phyloP scores from a whole-genome alignment of 2,888 invertebrate species.

The Tipula lateralis region DNA sequence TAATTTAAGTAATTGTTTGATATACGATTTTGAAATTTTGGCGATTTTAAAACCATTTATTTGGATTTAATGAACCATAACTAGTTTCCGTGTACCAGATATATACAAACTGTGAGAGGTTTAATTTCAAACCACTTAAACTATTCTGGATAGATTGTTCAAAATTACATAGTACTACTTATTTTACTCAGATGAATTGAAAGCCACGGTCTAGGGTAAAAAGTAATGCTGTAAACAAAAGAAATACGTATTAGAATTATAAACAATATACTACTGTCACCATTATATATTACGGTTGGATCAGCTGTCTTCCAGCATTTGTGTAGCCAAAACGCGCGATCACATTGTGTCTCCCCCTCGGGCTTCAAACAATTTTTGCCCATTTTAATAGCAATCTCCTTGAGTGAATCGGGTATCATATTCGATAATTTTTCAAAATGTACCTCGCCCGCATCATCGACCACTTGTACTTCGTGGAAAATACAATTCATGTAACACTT shows the following conservation, averaged over 20 bases:
- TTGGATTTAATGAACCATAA: no score
- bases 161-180: not conserved
- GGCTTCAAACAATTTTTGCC: slow-evolving; percentile 41
- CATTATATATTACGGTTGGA: slow-evolving; percentile 39
- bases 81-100: no score
- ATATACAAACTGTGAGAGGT: no score
- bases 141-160: not conserved
- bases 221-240: not conserved
- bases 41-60: no score
- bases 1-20: no score
- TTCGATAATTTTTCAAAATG: slow-evolving; percentile 40
- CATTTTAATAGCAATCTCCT: slow-evolving; percentile 39
- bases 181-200: not conserved
- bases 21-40: no score
- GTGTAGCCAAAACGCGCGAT: slow-evolving; percentile 42
- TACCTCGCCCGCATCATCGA: slow-evolving; percentile 41
- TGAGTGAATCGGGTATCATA: slow-evolving; percentile 38
- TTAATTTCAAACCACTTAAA: not conserved
- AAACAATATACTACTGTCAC: not conserved
- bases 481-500: slow-evolving; percentile 44
- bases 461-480: slow-evolving; percentile 40
- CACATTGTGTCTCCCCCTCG: slow-evolving; percentile 40
- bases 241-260: not conserved
- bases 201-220: not conserved
- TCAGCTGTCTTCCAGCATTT: slow-evolving; percentile 42